A percentile compares a stretch with the other conserved stretches of the same genome.
phyloP scores from a whole-genome alignment of 2,113 vertebrate genomes.

The Acinonyx jubatus region DNA sequence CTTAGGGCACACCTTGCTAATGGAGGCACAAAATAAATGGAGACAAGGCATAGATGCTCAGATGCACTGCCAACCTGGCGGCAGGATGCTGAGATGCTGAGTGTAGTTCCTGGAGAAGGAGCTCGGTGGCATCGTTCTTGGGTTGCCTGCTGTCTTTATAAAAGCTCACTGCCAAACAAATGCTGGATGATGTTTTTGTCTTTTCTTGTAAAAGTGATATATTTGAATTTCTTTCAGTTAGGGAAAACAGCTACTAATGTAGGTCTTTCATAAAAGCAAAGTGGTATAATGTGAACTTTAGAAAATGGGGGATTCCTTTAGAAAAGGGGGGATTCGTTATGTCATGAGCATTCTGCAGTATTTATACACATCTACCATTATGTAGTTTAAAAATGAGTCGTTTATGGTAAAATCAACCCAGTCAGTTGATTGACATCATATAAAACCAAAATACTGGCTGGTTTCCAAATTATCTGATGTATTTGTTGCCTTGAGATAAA shows the following conservation, averaged over 20 bases:
- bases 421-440: constrained; percentile 22
- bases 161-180: neutral
- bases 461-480: constrained; percentile 16
- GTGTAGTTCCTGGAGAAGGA: neutral
- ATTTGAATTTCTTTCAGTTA: neutral
- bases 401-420: neutral
- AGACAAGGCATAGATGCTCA: neutral
- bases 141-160: neutral
- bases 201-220: neutral
- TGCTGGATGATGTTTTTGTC: neutral
- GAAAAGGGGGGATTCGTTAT: neutral
- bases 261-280: neutral
- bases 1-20: neutral
- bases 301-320: neutral
- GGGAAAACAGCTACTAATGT: neutral
- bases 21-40: neutral
- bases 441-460: constrained; percentile 17
- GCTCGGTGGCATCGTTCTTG: neutral
- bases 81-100: neutral
- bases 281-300: neutral
- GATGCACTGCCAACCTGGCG: neutral
- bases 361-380: neutral
- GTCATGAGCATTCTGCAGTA: neutral
- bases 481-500: neutral
- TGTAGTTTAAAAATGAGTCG: neutral